Percentiles rank a stretch among this genome's conserved stretches.
Evolutionary conservation across 2,888 invertebrate genomes (phyloP).

Genomic region (Andricus curvator): DNA sequence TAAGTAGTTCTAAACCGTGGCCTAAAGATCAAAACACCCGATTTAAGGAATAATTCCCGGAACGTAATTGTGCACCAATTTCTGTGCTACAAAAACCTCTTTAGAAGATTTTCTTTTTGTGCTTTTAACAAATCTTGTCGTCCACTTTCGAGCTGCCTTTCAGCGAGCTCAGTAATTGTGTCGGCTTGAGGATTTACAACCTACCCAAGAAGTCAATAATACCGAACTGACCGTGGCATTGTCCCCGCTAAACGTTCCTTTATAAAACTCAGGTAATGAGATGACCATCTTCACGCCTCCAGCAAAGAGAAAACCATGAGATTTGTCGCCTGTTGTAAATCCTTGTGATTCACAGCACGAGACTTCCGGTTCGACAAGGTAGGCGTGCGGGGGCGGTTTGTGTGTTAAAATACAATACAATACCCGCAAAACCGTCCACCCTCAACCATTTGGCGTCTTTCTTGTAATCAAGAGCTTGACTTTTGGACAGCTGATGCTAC

Average conservation of each 20-base stretch:
- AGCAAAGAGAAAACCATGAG: conserved; percentile 14
- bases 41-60: background rate
- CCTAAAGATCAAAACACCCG: background rate
- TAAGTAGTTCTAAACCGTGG: background rate
- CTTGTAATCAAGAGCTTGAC: conserved; percentile 27
- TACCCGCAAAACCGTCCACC: conserved; percentile 14
- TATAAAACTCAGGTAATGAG: conserved; percentile 19
- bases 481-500: conserved; percentile 24
- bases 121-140: background rate
- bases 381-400: conserved; percentile 73
- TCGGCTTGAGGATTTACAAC: conserved; percentile 3
- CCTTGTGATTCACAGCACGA: conserved; percentile 70
- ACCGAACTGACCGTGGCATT: background rate
- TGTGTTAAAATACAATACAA: conserved; percentile 61
- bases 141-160: background rate
- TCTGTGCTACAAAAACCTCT: background rate
- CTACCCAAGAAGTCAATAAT: conserved; percentile 20
- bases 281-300: background rate
- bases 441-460: conserved; percentile 5
- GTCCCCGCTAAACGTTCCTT: conserved; percentile 18
- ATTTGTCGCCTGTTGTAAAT: conserved; percentile 51
- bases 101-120: conserved; percentile 12
- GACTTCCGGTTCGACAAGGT: conserved; percentile 66
- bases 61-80: background rate
- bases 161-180: background rate